A percentile compares a stretch with the other conserved stretches of the same genome.
Conservation (phyloP, 2,797 vertebrate species). For the Onychomys leucogaster region DNA sequence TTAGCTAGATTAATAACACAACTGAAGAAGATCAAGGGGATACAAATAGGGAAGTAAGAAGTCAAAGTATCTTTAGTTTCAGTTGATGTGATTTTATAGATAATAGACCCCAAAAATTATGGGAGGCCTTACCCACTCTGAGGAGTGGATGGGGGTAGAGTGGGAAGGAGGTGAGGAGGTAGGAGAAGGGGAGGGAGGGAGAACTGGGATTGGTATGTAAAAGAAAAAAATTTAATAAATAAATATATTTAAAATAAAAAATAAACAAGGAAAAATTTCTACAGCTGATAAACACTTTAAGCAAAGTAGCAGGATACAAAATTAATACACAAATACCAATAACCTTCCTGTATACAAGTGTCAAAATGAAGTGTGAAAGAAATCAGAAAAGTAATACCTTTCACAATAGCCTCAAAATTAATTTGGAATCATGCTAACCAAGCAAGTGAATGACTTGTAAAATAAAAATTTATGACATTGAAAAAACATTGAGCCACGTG, state of each 20-base stretch:
- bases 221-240: too few relatives aligned
- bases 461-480: background rate
- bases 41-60: background rate
- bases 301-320: background rate
- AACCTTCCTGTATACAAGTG: background rate
- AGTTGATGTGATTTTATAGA: background rate
- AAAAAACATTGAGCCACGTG: too few relatives aligned
- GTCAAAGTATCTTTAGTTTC: background rate
- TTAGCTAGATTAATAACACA: background rate
- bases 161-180: too few relatives aligned
- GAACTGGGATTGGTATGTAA: too few relatives aligned
- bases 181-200: too few relatives aligned
- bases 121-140: too few relatives aligned
- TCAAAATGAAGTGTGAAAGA: background rate
- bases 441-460: background rate
- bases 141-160: too few relatives aligned
- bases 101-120: background rate
- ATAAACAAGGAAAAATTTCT: background rate
- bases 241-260: too few relatives aligned
- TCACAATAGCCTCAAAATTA: background rate
- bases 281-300: background rate
- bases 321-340: background rate
- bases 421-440: background rate
- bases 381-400: background rate
- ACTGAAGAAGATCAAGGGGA: background rate